Percentiles rank a stretch among this genome's conserved stretches.
phyloP scores from a whole-genome alignment of 1,140 invertebrate genomes.

The Calliopsis andreniformis region DNA sequence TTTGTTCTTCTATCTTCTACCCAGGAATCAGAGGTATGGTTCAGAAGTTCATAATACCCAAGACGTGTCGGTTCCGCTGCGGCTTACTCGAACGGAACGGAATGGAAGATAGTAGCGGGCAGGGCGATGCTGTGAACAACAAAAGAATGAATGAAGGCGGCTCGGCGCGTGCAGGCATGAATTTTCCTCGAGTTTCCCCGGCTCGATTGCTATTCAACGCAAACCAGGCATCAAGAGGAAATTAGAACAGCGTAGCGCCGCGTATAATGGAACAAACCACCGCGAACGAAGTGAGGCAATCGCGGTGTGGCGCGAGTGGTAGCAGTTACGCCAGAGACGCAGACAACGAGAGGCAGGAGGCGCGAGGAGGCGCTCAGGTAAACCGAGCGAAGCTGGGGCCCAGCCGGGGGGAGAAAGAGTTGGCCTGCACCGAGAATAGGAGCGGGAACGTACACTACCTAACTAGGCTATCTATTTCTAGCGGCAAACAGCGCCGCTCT shows the following conservation, averaged over 20 bases:
- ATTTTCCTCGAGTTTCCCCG: conserved; percentile 4
- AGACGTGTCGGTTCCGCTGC: too few relatives aligned
- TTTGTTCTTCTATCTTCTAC: too few relatives aligned
- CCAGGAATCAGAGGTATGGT: too few relatives aligned
- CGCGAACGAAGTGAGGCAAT: conserved; percentile 47
- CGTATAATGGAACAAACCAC: conserved; percentile 49
- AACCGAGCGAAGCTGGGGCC: not conserved
- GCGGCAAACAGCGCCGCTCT: conserved; percentile 53
- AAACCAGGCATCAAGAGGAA: conserved; percentile 5
- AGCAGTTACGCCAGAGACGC: conserved; percentile 50
- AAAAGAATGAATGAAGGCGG: not conserved
- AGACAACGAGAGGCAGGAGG: conserved; percentile 15
- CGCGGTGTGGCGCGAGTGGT: conserved; percentile 11
- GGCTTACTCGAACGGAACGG: too few relatives aligned
- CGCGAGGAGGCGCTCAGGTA: conserved; percentile 26
- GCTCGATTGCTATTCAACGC: not conserved
- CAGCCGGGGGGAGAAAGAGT: conserved; percentile 33
- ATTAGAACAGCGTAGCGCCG: conserved; percentile 47
- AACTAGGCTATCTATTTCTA: conserved; percentile 70
- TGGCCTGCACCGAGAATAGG: conserved; percentile 63
- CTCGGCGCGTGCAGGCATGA: not conserved
- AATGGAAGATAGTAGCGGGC: too few relatives aligned
- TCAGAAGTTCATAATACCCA: too few relatives aligned
- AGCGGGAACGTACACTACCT: conserved; percentile 63
- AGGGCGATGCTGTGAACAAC: not conserved